Conservation (phyloP, 2,888 invertebrate species). For the Nudaria mundana region DNA sequence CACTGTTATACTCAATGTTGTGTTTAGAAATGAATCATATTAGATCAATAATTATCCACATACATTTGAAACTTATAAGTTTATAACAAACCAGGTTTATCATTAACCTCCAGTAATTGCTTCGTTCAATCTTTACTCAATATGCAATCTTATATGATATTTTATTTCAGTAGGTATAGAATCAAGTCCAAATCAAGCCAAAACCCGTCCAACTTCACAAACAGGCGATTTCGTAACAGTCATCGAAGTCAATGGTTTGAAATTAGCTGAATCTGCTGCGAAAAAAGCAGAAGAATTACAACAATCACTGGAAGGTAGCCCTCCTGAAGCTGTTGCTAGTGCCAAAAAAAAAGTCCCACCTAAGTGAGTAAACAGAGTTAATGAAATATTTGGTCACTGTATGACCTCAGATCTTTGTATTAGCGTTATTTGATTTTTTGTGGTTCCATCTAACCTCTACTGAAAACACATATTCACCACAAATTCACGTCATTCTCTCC, state of each 20-base stretch:
- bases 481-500: too few species aligned
- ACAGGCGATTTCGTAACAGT: slow-evolving; percentile 90
- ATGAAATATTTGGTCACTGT: too few species aligned
- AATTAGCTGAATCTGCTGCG: slow-evolving; percentile 74
- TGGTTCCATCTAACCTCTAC: too few species aligned
- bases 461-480: too few species aligned
- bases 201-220: slow-evolving; percentile 78
- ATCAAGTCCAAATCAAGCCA: slow-evolving; percentile 65
- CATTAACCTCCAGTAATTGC: too few species aligned
- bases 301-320: slow-evolving; percentile 76
- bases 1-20: too few species aligned
- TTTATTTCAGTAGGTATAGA: slow-evolving; percentile 57
- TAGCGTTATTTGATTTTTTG: too few species aligned
- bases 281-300: slow-evolving; percentile 66
- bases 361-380: slow-evolving; percentile 77
- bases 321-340: slow-evolving; percentile 77
- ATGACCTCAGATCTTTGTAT: too few species aligned
- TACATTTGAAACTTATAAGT: too few species aligned
- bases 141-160: slow-evolving; percentile 2
- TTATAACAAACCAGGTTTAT: too few species aligned
- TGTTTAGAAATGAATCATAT: too few species aligned
- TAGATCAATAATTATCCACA: too few species aligned
- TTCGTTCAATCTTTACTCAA: background rate
- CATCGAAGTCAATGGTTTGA: slow-evolving; percentile 92
- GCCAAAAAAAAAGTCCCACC: slow-evolving; percentile 85